These are phyloP conservation scores for Sphenopsis melanotis DNA, from an alignment of 2,797 vertebrate species.

Conservation along the genomic window DNA sequence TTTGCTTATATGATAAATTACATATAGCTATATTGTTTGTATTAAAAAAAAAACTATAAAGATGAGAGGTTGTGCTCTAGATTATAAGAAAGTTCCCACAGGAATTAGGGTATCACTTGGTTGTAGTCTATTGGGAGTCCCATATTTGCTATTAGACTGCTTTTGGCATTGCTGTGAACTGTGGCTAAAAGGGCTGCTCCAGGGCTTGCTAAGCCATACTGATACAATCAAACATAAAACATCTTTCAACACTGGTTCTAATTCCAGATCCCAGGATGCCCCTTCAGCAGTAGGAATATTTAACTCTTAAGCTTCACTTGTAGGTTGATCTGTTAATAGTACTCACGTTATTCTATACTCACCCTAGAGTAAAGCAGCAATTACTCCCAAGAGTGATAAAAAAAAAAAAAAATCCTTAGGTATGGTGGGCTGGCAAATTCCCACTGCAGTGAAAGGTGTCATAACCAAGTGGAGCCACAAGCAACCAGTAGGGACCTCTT, in stretches of 20 bases:
- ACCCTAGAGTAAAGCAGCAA: background rate
- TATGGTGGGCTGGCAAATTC: background rate
- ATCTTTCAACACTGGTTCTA: background rate
- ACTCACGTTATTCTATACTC: accelerated
- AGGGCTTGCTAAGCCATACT: background rate
- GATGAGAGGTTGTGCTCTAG: background rate
- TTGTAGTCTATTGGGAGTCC: background rate
- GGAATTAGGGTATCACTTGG: background rate
- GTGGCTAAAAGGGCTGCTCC: background rate
- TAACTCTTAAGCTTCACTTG: background rate
- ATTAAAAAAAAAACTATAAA: background rate
- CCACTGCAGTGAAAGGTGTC: background rate
- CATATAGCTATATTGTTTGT: background rate
- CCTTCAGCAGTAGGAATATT: background rate
- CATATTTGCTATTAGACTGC: background rate
- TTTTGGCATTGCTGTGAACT: background rate
- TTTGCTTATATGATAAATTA: background rate
- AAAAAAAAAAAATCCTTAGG: background rate
- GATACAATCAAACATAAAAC: background rate
- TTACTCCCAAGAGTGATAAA: background rate
- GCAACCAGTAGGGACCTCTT: background rate
- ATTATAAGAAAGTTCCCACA: background rate
- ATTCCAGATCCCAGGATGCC: background rate
- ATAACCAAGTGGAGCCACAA: background rate
- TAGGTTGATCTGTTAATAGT: background rate